Evolutionary conservation across 2,888 invertebrate genomes (phyloP).

Genomic region (Eupithecia insigniata): DNA sequence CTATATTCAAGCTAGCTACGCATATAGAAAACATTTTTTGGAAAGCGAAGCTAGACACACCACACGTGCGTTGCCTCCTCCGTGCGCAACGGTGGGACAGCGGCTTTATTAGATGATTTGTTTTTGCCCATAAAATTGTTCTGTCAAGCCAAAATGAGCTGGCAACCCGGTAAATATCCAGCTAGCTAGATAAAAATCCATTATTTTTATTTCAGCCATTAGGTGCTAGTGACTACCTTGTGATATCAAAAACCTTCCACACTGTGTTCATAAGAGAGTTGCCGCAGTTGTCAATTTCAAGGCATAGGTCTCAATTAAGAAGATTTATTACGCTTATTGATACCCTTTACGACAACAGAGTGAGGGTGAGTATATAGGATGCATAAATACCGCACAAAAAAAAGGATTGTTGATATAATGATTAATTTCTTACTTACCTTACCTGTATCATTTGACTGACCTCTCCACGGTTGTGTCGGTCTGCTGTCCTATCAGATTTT

Average conservation of each 20-base stretch:
- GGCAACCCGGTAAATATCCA: not conserved
- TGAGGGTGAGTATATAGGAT: constrained; percentile 80
- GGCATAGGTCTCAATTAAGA: constrained; percentile 93
- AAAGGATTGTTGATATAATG: not conserved
- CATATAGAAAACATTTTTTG: no score
- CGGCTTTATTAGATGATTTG: no score
- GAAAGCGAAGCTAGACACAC: no score
- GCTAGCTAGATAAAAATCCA: not conserved
- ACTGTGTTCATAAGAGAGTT: constrained; percentile 96
- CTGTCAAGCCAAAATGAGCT: not conserved
- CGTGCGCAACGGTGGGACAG: no score
- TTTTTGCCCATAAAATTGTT: no score
- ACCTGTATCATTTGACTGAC: not conserved
- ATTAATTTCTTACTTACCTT: no score
- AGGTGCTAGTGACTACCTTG: constrained; percentile 97
- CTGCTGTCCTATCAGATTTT: not conserved
- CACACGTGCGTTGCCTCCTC: no score
- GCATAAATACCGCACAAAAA: not conserved
- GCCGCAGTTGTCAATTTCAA: constrained; percentile 90
- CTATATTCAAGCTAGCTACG: no score
- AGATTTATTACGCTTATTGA: constrained; percentile 98
- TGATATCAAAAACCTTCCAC: constrained; percentile 96
- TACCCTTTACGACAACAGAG: constrained; percentile 97
- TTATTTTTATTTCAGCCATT: constrained; percentile 86
- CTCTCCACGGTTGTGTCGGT: not conserved